Conservation (phyloP, 2,888 invertebrate genomes). For the Synergus itoensis region DNA sequence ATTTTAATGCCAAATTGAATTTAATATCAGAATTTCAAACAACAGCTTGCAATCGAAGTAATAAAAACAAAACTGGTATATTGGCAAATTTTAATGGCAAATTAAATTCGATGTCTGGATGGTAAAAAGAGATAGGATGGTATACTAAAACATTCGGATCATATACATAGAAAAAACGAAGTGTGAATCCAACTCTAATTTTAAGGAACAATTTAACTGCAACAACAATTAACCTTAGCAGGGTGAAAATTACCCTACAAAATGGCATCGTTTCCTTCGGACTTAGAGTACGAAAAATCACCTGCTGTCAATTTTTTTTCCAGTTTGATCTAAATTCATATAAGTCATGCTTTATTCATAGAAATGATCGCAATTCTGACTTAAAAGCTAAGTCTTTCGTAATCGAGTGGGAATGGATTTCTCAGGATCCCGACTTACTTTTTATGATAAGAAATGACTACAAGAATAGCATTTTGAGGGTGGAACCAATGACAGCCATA, state of each 20-base stretch:
- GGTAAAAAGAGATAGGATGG: conserved; percentile 43
- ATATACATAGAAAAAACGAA: no score
- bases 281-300: no score
- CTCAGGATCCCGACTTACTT: conserved; percentile 3
- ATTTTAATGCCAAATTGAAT: conserved; percentile 41
- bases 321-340: background rate
- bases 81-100: conserved; percentile 36
- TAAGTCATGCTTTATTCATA: conserved; percentile 17
- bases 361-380: no score
- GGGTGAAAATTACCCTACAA: no score
- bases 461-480: background rate
- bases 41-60: conserved; percentile 43
- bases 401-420: conserved; percentile 14
- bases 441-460: background rate
- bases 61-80: conserved; percentile 42
- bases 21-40: conserved; percentile 40
- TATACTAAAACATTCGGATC: background rate
- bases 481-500: conserved; percentile 44
- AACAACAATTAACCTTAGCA: no score
- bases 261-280: no score
- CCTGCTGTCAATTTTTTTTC: no score
- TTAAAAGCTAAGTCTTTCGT: conserved; percentile 5
- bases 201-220: no score
- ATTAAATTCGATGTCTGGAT: conserved; percentile 32
- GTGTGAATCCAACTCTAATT: no score